Conservation (phyloP, 2,797 vertebrate genomes). For the Alectoris magna region DNA sequence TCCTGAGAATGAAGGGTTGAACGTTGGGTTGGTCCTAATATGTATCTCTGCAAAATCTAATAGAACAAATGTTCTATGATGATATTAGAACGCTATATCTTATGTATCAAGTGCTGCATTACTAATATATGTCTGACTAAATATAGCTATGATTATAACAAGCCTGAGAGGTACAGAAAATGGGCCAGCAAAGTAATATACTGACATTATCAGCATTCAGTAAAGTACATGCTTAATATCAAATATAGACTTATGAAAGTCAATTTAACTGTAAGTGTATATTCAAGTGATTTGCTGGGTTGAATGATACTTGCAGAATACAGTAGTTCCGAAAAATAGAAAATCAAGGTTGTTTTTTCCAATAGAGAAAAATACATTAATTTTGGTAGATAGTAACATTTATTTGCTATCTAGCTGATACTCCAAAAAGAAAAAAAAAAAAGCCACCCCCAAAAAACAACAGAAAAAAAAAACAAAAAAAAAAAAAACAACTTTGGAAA, state of each 20-base stretch:
- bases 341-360: neutral
- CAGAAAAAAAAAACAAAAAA: too few species aligned
- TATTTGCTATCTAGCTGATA: neutral
- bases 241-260: neutral
- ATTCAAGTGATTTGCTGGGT: neutral
- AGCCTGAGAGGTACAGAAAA: neutral
- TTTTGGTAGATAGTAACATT: neutral
- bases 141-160: neutral
- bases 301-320: neutral
- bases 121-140: neutral
- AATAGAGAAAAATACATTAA: neutral
- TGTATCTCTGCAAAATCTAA: neutral
- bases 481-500: too few species aligned
- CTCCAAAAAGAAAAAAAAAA: neutral
- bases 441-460: too few species aligned
- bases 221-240: neutral
- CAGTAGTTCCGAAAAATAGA: neutral
- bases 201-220: neutral
- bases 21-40: neutral
- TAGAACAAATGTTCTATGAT: neutral
- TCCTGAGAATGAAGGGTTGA: neutral
- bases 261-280: neutral
- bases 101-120: neutral
- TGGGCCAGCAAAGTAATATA: neutral
- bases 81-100: neutral